Conservation (phyloP, 2,888 invertebrate species). For the Fragum whitleyi region DNA sequence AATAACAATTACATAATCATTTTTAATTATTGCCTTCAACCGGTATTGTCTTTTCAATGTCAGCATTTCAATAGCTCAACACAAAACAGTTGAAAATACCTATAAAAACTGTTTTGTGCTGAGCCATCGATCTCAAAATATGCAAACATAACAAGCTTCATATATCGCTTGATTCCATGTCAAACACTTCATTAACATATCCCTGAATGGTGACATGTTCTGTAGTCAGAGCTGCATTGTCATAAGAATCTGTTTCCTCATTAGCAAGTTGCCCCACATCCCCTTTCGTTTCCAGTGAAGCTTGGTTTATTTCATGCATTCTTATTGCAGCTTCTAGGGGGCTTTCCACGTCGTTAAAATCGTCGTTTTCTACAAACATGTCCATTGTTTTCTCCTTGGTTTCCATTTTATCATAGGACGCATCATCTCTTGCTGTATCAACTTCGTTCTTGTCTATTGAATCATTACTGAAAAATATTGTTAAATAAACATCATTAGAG, state of each 20-base stretch:
- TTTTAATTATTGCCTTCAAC: too few species aligned
- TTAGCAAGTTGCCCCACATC: not conserved
- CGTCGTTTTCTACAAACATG: conserved; percentile 44
- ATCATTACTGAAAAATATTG: conserved; percentile 39
- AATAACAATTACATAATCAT: too few species aligned
- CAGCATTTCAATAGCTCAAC: too few species aligned
- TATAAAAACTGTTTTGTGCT: too few species aligned
- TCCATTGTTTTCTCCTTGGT: conserved; percentile 48
- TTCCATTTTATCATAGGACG: conserved; percentile 31
- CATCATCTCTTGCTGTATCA: conserved; percentile 20
- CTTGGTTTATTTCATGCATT: conserved; percentile 41
- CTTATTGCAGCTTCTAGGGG: conserved; percentile 49
- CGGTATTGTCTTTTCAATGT: too few species aligned
- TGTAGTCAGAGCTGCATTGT: not conserved
- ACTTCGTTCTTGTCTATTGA: conserved; percentile 50
- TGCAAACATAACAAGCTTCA: not conserved
- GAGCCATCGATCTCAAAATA: too few species aligned
- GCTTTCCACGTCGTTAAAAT: conserved; percentile 2
- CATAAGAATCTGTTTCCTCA: not conserved
- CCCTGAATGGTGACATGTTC: conserved; percentile 4
- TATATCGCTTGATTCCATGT: conserved; percentile 23
- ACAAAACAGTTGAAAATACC: too few species aligned
- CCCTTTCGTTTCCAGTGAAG: not conserved
- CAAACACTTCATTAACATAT: conserved; percentile 10
- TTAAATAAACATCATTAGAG: too few species aligned